A percentile compares a stretch with the other conserved stretches of the same genome.
Evolutionary conservation across 2,888 invertebrate genomes (phyloP).

Genomic region (Drosophila affinis): DNA sequence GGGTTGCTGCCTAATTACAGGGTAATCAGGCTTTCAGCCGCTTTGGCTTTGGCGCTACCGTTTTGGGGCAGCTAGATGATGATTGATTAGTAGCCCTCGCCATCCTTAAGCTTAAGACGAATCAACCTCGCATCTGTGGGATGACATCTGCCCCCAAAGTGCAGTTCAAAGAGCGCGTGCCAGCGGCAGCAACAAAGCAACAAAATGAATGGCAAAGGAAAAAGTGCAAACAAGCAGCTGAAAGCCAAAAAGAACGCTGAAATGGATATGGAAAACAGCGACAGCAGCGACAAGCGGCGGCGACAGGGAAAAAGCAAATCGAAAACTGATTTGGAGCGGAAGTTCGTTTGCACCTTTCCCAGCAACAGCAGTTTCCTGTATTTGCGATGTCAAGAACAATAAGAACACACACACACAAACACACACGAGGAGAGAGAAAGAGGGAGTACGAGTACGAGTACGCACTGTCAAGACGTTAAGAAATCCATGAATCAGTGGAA

Average conservation of each 20-base stretch:
- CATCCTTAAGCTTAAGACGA: not conserved
- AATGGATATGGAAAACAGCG: slow-evolving; percentile 50
- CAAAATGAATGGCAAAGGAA: slow-evolving; percentile 19
- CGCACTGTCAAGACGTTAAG: slow-evolving; percentile 12
- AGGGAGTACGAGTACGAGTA: slow-evolving; percentile 1
- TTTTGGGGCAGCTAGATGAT: slow-evolving; percentile 49
- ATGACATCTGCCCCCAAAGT: slow-evolving; percentile 48
- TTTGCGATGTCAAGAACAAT: slow-evolving; percentile 49
- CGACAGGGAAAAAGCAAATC: slow-evolving; percentile 62
- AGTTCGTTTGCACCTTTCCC: slow-evolving; percentile 82
- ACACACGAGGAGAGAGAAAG: not conserved
- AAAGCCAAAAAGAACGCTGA: slow-evolving; percentile 40
- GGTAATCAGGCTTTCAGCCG: slow-evolving; percentile 73
- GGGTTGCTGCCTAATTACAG: slow-evolving; percentile 47
- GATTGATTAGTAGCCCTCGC: slow-evolving; percentile 61
- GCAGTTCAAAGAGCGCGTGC: slow-evolving; percentile 56
- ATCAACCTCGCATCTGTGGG: slow-evolving; percentile 5
- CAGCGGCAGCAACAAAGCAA: slow-evolving; percentile 19
- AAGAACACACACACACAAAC: slow-evolving; percentile 19
- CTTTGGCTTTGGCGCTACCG: slow-evolving; percentile 50
- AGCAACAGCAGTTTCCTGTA: slow-evolving; percentile 71
- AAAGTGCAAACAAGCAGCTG: slow-evolving; percentile 33
- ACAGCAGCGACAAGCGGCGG: slow-evolving; percentile 15
- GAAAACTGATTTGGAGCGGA: slow-evolving; percentile 81
- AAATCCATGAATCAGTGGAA: slow-evolving; percentile 18